Conservation (phyloP, 2,113 vertebrate species). For the Malurus melanocephalus region DNA sequence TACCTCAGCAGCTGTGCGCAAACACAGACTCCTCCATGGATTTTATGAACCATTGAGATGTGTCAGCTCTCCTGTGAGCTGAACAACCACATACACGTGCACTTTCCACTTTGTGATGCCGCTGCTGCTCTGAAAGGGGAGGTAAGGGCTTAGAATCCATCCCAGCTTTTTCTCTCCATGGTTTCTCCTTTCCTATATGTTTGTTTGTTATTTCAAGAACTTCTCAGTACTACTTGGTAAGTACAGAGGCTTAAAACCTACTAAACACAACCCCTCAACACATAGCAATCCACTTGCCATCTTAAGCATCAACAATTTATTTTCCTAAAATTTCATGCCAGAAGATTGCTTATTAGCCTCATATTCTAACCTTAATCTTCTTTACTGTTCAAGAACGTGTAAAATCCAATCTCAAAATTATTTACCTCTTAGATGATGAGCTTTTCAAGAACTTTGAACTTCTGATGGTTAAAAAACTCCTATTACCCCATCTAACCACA, state of each 20-base stretch:
- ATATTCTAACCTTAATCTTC: background rate
- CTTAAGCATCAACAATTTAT: background rate
- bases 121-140: background rate
- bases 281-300: background rate
- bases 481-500: background rate
- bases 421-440: background rate
- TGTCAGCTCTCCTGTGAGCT: background rate
- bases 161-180: background rate
- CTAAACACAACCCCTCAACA: background rate
- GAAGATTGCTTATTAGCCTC: background rate
- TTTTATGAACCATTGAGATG: fast-evolving
- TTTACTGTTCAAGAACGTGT: background rate
- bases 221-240: background rate
- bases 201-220: background rate
- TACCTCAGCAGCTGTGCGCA: background rate
- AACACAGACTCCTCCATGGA: background rate
- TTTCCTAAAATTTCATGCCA: background rate
- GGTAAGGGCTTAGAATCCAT: background rate
- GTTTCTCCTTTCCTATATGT: background rate
- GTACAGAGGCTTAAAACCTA: background rate
- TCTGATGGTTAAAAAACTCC: background rate
- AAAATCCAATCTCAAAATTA: background rate
- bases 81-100: background rate
- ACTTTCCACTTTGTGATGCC: background rate
- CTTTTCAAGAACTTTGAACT: background rate